These are phyloP conservation scores for Volucella inflata DNA, from an alignment of 2,888 invertebrate species.

Conservation along the genomic window DNA sequence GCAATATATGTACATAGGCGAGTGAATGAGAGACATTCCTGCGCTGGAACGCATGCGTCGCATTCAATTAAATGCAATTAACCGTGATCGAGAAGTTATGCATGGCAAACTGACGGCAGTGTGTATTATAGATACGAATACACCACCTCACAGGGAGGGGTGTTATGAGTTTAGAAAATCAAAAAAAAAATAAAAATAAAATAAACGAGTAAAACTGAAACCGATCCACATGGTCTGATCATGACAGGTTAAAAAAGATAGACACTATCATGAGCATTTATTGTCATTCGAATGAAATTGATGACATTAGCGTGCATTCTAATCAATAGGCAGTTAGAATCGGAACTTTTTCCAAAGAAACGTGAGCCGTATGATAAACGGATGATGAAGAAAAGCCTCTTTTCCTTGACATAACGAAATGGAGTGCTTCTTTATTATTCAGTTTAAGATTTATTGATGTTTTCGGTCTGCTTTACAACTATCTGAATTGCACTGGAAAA, in stretches of 20 bases:
- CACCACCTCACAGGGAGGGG: slow-evolving; percentile 28
- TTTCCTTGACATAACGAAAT: too few relatives aligned
- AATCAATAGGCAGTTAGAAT: slow-evolving; percentile 28
- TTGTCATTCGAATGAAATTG: slow-evolving; percentile 55
- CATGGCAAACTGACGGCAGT: slow-evolving; percentile 59
- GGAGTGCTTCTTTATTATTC: too few relatives aligned
- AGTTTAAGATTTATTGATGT: too few relatives aligned
- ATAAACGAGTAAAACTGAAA: slow-evolving; percentile 29
- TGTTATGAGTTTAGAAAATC: slow-evolving; percentile 6
- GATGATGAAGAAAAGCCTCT: too few relatives aligned
- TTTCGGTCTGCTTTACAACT: too few relatives aligned
- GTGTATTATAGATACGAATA: slow-evolving; percentile 12
- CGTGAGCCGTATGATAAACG: slow-evolving; percentile 25
- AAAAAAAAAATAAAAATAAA: slow-evolving; percentile 6
- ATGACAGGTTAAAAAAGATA: slow-evolving; percentile 58
- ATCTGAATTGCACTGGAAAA: too few relatives aligned
- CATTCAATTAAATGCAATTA: slow-evolving; percentile 75
- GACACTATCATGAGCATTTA: slow-evolving; percentile 47
- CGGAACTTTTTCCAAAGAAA: slow-evolving; percentile 32
- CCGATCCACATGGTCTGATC: slow-evolving; percentile 27
- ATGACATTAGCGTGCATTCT: slow-evolving; percentile 41
- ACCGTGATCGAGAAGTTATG: slow-evolving; percentile 74
- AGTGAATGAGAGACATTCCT: slow-evolving; percentile 59
- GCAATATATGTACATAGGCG: neutral
- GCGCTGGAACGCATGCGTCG: slow-evolving; percentile 71